Conservation (phyloP, 2,113 vertebrate species). For the Gymnocephalus cernua region DNA sequence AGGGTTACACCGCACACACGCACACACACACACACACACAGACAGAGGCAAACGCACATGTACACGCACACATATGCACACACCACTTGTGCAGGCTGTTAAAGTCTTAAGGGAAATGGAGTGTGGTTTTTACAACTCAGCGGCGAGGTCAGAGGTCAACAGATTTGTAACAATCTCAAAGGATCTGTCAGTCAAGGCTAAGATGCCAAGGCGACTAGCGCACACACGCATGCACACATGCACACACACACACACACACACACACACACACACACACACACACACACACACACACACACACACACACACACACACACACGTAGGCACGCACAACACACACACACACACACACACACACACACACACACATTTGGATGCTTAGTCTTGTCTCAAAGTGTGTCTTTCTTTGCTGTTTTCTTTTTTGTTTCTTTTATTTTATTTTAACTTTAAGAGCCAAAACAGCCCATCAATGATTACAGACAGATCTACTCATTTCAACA, state of each 20-base stretch:
- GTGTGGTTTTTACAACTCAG: slow-evolving; percentile 83
- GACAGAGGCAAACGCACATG: slow-evolving; percentile 9
- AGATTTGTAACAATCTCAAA: slow-evolving; percentile 79
- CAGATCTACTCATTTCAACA: background rate
- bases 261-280: slow-evolving; percentile 17
- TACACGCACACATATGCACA: slow-evolving; percentile 1
- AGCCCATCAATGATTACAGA: too few species aligned
- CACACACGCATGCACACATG: slow-evolving; percentile 13
- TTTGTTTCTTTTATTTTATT: background rate
- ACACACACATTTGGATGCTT: slow-evolving; percentile 18
- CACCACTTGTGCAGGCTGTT: slow-evolving; percentile 68
- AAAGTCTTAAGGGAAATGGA: slow-evolving; percentile 82
- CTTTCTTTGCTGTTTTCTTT: background rate
- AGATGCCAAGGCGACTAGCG: slow-evolving; percentile 30
- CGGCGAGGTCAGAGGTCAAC: slow-evolving; percentile 79
- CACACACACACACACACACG: slow-evolving; percentile 24
- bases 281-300: slow-evolving; percentile 3
- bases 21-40: slow-evolving; percentile 23
- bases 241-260: slow-evolving; percentile 3
- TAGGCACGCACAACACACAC: background rate
- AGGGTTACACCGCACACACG: slow-evolving; percentile 69
- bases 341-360: slow-evolving; percentile 26
- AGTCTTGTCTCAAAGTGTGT: slow-evolving; percentile 2
- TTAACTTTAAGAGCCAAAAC: too few species aligned
- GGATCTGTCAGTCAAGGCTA: slow-evolving; percentile 73